phyloP scores from a whole-genome alignment of 2,888 invertebrate species.

The Pseudococcus longispinus region DNA sequence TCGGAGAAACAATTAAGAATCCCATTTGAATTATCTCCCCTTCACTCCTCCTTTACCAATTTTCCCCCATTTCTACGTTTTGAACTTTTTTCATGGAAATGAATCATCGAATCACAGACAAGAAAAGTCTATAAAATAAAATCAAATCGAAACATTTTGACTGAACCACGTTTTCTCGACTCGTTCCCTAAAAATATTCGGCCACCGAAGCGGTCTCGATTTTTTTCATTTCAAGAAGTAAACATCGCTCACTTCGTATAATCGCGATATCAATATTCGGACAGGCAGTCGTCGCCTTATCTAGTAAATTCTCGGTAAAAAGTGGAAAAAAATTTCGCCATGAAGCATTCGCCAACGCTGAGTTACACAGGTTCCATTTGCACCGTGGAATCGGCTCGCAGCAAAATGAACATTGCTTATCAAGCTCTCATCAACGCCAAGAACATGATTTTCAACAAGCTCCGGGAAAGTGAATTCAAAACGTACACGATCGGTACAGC shows the following conservation, averaged over 20 bases:
- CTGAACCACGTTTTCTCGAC: no score
- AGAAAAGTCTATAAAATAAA: no score
- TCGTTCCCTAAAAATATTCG: neutral
- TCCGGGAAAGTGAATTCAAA: conserved; percentile 17
- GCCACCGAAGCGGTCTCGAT: neutral
- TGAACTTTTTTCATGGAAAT: no score
- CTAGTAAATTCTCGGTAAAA: neutral
- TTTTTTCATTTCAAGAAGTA: neutral
- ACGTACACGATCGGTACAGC: neutral
- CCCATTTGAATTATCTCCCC: no score
- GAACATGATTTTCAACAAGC: neutral
- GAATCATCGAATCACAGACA: no score
- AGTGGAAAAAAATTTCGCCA: neutral
- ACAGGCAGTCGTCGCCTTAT: neutral
- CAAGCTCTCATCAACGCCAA: conserved; percentile 33
- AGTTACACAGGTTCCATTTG: neutral
- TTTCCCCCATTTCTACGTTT: no score
- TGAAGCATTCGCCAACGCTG: neutral
- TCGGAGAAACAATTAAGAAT: no score
- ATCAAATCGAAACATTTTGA: no score
- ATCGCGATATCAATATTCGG: neutral
- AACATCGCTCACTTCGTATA: no score
- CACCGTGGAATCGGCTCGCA: neutral
- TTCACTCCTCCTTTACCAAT: no score
- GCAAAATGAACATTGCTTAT: conserved; percentile 16